These are phyloP conservation scores for Scaptomyza hsui DNA, from an alignment of 1,140 invertebrate species.

Conservation along the genomic window DNA sequence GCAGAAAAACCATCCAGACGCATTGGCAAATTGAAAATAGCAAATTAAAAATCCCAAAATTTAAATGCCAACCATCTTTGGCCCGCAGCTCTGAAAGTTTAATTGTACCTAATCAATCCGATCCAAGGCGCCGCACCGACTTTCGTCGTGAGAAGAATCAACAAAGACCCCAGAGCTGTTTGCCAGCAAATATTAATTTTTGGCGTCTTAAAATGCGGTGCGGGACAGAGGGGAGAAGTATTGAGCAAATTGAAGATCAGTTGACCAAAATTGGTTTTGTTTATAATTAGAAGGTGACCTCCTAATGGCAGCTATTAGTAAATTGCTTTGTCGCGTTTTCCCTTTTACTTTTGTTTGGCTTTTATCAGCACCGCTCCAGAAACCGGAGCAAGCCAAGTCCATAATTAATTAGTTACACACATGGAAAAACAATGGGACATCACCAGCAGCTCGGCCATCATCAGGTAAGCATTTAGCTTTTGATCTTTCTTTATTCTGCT, in stretches of 20 bases:
- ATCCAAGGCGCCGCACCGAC: conserved; percentile 23
- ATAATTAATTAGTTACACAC: conserved; percentile 60
- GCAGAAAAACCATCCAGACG: conserved; percentile 27
- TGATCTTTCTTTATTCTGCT: conserved; percentile 49
- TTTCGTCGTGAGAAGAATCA: conserved; percentile 71
- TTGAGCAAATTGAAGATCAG: conserved; percentile 24
- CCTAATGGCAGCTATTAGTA: conserved; percentile 10
- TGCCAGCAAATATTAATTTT: conserved; percentile 47
- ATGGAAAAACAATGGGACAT: conserved; percentile 36
- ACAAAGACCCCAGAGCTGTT: conserved; percentile 34
- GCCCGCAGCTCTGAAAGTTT: conserved; percentile 51
- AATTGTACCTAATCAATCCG: conserved; percentile 35
- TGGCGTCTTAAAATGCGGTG: conserved; percentile 1
- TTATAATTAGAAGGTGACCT: conserved; percentile 26
- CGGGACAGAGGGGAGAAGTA: not conserved
- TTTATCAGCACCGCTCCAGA: conserved; percentile 32
- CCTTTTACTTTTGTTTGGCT: conserved; percentile 73
- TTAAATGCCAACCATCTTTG: conserved; percentile 43
- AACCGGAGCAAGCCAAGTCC: conserved; percentile 58
- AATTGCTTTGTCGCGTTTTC: conserved; percentile 41
- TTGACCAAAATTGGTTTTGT: conserved; percentile 40
- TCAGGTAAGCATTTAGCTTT: conserved; percentile 45
- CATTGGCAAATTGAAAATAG: conserved; percentile 8
- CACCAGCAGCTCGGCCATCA: conserved; percentile 19
- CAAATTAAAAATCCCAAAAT: conserved; percentile 52